Conservation (phyloP, 2,888 invertebrate genomes). For the Pristionchus maxplancki region DNA sequence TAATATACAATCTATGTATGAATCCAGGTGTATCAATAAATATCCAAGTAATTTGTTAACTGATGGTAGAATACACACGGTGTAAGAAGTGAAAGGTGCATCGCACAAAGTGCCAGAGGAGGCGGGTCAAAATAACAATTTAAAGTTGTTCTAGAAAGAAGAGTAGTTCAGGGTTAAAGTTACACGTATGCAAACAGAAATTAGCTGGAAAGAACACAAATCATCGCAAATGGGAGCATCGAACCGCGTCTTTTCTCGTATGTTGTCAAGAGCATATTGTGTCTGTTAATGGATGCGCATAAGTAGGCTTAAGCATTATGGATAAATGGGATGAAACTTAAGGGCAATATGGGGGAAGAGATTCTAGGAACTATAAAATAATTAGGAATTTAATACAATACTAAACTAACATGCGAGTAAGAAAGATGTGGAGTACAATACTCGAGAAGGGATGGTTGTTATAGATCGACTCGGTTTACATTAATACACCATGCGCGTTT, state of each 20-base stretch:
- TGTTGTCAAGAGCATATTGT: constrained; percentile 16
- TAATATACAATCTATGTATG: background rate
- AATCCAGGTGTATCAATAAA: constrained; percentile 6
- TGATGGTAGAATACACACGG: background rate
- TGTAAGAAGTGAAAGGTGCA: background rate
- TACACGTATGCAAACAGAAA: constrained; percentile 17
- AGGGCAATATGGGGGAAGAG: background rate
- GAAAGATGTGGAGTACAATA: background rate
- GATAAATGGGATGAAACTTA: background rate
- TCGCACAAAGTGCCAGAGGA: background rate
- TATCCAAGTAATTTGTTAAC: background rate
- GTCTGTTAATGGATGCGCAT: background rate
- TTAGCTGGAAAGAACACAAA: constrained; percentile 25
- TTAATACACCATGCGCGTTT: constrained; percentile 37
- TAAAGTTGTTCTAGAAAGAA: constrained; percentile 12
- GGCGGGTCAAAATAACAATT: background rate
- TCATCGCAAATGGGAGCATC: constrained; percentile 22
- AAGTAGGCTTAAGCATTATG: background rate
- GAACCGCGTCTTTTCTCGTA: constrained; percentile 18
- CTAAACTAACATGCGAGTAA: background rate
- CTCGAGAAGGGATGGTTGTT: too few relatives aligned
- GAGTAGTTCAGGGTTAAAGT: background rate
- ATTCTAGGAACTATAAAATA: background rate
- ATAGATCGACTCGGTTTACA: too few relatives aligned
- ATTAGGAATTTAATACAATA: background rate